Base-by-base conservation (phyloP, 2,113 vertebrate species). In the Hipposideros armiger region DNA sequence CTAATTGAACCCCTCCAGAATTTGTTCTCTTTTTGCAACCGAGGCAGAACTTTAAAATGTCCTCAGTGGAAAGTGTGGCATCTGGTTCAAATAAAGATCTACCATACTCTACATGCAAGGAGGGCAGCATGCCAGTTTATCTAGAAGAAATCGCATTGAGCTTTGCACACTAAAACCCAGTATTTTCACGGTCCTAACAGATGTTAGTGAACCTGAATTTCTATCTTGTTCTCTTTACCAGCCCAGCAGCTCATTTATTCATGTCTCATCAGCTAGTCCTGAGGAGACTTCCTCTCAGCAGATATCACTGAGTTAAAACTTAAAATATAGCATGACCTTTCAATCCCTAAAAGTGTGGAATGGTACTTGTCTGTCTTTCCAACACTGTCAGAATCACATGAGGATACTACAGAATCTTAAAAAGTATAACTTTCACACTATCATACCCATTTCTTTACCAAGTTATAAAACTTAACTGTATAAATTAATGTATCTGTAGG, bases 121-220 rank as follows among this genome's bases (percentile, higher is more conserved):
- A 95, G n/a, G n/a, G 66, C 77, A 58, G 52, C 60, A 88, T 92
- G 64, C 92, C 96, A 86, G 67, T 87, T 66, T 36, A 94, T 76
- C 69, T 92, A 77, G n/a, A 97, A 91, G 87, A 87, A 97, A 28
- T 45, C 11, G 0, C 20, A 87, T 36, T 3, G 92, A 90, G 28
- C 54, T 98, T 97, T 97, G 95, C 94, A 96, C 40, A 80, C 52
- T 64, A 52, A 67, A 95, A 90, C 40, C 60, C 36, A 95, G 94
- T 95, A 91, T 92, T 98, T 95, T 91, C 36, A 16, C 56, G 20
- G 13, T 17, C 86, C 80, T 47, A 87, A 96, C 73, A 98, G 58
- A 93, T 69, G 91, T 93, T 92, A 95, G 90, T 52, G 94, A 96
- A 95, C 81, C 56, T 91, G 56, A 96, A 86, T 95, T 97, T 95